Base-by-base conservation (phyloP, 2,113 vertebrate genomes). In the Upupa epops region DNA sequence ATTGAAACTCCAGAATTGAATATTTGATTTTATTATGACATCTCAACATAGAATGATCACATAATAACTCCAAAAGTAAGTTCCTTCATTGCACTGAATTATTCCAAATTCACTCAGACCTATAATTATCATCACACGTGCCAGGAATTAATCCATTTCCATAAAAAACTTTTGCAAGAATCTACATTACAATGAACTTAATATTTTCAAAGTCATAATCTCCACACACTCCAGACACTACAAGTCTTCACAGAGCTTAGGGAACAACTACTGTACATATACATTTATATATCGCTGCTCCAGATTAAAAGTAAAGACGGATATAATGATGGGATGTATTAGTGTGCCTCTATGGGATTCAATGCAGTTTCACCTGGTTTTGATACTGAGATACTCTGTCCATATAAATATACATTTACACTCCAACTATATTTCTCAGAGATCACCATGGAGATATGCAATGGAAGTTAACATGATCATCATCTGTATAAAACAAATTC, bases 391-490 rank as follows among this genome's bases (percentile, higher is more conserved):
- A 64, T 63, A 70, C 25, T 0, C 4, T 69, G 89, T 93, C 77
- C 73, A 36, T 60, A 84, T 65, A 92, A 93, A 90, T 89, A 87
- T 40, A 83, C 55, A 85, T 89, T 79, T 83, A 68, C 87, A 76
- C 51, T 90, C 69, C 77, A 95, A 72, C 68, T 17, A 42, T 73
- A 90, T 75, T 90, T 82, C 55, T 93, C 83, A 84, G 80, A 95
- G 70, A 92, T 82, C 80, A 88, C 93, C 90, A 65, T 40, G 45
- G 88, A 93, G 90, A 93, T 88, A 86, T 14, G 71, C 63, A 86
- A 77, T 71, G 20, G 11, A 82, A 92, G 59, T 90, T 94, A 95
- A 90, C 16, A 72, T 46, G 73, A 88, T 69, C 77, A 66, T 45
- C 52, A 78, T 73, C 74, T 93, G 76, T 75, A 74, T 64, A 66